These are phyloP conservation scores for Hirtodrosophila duncani DNA, from an alignment of 2,888 invertebrate genomes.

Conservation along the genomic window DNA sequence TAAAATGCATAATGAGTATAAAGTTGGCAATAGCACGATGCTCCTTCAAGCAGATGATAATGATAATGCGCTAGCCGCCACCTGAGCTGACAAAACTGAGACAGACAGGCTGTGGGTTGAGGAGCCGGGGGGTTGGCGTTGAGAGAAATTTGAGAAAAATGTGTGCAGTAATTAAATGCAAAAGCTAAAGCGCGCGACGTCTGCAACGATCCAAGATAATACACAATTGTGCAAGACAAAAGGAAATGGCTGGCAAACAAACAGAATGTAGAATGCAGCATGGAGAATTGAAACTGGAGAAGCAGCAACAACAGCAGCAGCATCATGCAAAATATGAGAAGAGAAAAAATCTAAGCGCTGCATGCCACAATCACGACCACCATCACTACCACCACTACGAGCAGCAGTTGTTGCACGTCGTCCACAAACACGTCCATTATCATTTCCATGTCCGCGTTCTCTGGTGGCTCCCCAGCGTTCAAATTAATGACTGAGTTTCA, in stretches of 20 bases:
- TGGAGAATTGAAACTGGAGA: constrained; percentile 9
- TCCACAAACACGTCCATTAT: no score
- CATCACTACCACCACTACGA: constrained; percentile 11
- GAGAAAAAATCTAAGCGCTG: constrained; percentile 31
- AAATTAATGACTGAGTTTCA: constrained; percentile 69
- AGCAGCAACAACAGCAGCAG: constrained; percentile 1
- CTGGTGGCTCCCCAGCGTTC: no score
- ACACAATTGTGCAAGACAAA: constrained; percentile 67
- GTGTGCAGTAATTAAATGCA: constrained; percentile 65
- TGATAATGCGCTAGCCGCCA: no score
- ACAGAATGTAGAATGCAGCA: constrained; percentile 7
- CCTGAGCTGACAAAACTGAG: no score
- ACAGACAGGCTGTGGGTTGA: no score
- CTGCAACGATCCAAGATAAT: constrained; percentile 59
- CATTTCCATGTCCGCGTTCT: no score
- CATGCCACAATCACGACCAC: constrained; percentile 22
- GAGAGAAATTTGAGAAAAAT: constrained; percentile 67
- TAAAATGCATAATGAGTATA: no score
- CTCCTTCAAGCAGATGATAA: no score
- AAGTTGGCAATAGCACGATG: no score
- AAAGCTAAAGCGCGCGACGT: constrained; percentile 60
- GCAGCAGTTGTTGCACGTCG: no score
- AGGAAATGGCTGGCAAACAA: constrained; percentile 44
- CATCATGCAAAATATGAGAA: constrained; percentile 68
- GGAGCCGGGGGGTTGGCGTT: no score